Base-by-base conservation (phyloP, 2,113 vertebrate genomes). In the Albula glossodonta region DNA sequence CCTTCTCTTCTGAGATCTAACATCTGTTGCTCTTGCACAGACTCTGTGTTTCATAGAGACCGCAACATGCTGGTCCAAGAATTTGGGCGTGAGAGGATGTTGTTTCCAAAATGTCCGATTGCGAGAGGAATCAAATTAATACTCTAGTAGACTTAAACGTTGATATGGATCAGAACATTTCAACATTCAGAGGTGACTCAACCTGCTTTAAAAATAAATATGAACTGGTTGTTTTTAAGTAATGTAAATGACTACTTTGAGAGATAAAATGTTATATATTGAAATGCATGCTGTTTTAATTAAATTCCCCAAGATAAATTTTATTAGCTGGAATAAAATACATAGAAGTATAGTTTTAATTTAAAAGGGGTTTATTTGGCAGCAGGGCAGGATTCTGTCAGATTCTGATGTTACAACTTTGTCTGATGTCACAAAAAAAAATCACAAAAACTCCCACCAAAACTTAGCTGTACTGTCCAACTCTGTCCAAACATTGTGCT, bases 1-100 rank as follows among this genome's bases (percentile, higher is more conserved):
- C 80, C 80, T 70, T 52, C 51, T 49, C 78, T 60, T 74, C 49
- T 70, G 63, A 86, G 70, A 81, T 74, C 57, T 31, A 53, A 82
- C 85, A 82, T 77, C 85, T 82, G 79, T 53, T 80, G 66, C 10
- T 70, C 53, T 41, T 22, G 10, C 15, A 66, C 84, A 66, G 19
- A 49, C 77, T 41, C 50, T 9, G 25, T 52, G 25, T n/a, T 77
- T 31, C 41, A 77, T 66, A 25, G 51, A 19, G 52, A 22, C 83
- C 48, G 10, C 60, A 31, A 48, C n/a, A 19, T 48, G 48, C 60
- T 82, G 63, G 50, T 85, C 66, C 66, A 31, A 78, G 51, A 74
- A 85, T 31, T n/a, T 41, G n/a, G 52, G 70, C 83, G 60, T 51
- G 60, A 7, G 22, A 74, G 2, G 31, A 22, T 74, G 70, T 22